These are phyloP conservation scores for Leucoraja erinaceus DNA, from an alignment of 2,113 vertebrate species.

Conservation along the genomic window DNA sequence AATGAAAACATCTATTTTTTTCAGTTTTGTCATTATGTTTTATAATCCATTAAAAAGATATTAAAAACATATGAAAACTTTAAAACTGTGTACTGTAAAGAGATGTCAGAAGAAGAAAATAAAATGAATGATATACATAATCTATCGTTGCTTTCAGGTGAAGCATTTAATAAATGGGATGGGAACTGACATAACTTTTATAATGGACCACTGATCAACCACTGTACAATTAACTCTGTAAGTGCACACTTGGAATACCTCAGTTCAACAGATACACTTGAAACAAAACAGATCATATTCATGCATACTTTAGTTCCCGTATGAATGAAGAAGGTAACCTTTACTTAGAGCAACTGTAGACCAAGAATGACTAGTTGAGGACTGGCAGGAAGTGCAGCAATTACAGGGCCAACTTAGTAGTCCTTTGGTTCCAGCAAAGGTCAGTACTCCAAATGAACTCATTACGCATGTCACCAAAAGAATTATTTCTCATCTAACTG, in stretches of 20 bases:
- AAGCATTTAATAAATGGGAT: not conserved
- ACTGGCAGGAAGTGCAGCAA: constrained; percentile 21
- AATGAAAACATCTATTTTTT: not conserved
- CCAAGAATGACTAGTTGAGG: not conserved
- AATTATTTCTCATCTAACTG: constrained; percentile 24
- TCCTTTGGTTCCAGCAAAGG: constrained; percentile 17
- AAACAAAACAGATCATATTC: not conserved
- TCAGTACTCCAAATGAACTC: constrained; percentile 16
- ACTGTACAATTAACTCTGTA: not conserved
- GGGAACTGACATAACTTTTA: not conserved
- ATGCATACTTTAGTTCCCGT: not conserved
- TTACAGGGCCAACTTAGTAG: constrained; percentile 15
- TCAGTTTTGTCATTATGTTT: not conserved
- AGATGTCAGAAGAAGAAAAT: not conserved
- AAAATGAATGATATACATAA: not conserved
- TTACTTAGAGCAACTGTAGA: constrained; percentile 5
- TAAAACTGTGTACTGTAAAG: not conserved
- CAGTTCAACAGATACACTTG: not conserved
- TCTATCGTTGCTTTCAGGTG: not conserved
- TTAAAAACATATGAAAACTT: not conserved
- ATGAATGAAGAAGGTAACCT: not conserved
- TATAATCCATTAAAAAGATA: not conserved
- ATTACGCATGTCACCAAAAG: constrained; percentile 7
- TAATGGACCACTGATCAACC: not conserved
- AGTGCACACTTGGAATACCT: not conserved